Evolutionary conservation across 2,888 invertebrate genomes (phyloP).

Genomic region (Hoplodrina blanda): DNA sequence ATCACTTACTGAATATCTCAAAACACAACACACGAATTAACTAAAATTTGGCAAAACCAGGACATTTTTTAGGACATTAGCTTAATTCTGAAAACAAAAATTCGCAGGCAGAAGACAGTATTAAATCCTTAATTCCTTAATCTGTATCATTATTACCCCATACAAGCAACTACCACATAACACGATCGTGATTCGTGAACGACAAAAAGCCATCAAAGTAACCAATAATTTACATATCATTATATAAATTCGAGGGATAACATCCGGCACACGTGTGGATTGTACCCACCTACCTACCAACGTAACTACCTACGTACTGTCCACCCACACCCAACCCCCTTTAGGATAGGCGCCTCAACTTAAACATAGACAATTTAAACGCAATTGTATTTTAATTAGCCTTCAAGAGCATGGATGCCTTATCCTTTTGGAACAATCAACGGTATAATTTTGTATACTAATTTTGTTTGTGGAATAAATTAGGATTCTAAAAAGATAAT

Average conservation of each 20-base stretch:
- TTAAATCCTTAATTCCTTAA: too few relatives aligned
- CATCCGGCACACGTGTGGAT: constrained; percentile 75
- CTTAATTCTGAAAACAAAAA: too few relatives aligned
- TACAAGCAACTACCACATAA: not conserved
- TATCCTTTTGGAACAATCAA: constrained; percentile 45
- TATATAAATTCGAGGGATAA: constrained; percentile 53
- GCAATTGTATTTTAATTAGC: constrained; percentile 73
- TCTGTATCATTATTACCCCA: not conserved
- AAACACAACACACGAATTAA: too few relatives aligned
- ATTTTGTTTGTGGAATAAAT: constrained; percentile 22
- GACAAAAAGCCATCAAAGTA: constrained; percentile 53
- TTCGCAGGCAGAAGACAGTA: too few relatives aligned
- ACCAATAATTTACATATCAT: constrained; percentile 59
- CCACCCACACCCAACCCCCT: constrained; percentile 66
- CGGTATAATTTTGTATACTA: constrained; percentile 52
- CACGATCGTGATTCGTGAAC: constrained; percentile 32
- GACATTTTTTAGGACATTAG: too few relatives aligned
- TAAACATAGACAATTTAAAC: constrained; percentile 53
- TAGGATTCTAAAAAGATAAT: not conserved
- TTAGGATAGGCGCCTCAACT: constrained; percentile 45
- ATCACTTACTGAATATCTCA: too few relatives aligned
- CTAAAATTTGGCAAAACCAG: too few relatives aligned
- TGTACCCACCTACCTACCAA: constrained; percentile 24
- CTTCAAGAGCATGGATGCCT: constrained; percentile 35
- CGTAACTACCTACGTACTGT: constrained; percentile 57